Evolutionary conservation across 2,113 vertebrate species (phyloP).

Genomic region (Ophiodon elongatus): DNA sequence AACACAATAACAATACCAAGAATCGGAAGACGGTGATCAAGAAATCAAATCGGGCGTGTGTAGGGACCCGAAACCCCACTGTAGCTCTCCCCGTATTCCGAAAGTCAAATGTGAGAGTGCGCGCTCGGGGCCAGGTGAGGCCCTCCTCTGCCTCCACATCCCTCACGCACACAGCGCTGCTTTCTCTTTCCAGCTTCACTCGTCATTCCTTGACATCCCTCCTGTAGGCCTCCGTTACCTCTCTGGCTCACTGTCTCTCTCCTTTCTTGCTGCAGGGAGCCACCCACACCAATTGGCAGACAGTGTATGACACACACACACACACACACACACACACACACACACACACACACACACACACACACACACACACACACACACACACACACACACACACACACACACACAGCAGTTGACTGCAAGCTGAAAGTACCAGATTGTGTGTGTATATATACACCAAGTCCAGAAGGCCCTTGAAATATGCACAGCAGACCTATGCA

Average conservation of each 20-base stretch:
- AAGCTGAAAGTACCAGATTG: constrained; percentile 64
- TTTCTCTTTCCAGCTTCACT: constrained; percentile 17
- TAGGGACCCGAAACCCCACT: neutral
- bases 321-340: constrained; percentile 29
- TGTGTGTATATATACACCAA: constrained; percentile 50
- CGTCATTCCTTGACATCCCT: constrained; percentile 57
- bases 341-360: too few species aligned
- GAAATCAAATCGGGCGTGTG: neutral
- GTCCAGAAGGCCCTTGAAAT: constrained; percentile 83
- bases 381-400: constrained; percentile 41
- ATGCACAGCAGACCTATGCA: constrained; percentile 80
- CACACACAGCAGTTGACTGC: constrained; percentile 56
- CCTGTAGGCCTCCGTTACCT: constrained; percentile 53
- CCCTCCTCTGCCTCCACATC: constrained; percentile 19
- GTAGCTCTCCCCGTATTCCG: neutral
- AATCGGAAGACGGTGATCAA: neutral
- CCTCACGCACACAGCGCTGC: constrained; percentile 27
- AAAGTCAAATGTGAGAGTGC: constrained; percentile 5
- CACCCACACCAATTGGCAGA: constrained; percentile 75
- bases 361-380: constrained; percentile 42
- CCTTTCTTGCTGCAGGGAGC: constrained; percentile 54
- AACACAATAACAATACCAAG: neutral
- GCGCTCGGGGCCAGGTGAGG: constrained; percentile 16
- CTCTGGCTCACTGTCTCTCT: constrained; percentile 43
- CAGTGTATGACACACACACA: constrained; percentile 54